These are phyloP conservation scores for Heterodera filipjevi DNA, from an alignment of 2,888 invertebrate species.

Conservation along the genomic window DNA sequence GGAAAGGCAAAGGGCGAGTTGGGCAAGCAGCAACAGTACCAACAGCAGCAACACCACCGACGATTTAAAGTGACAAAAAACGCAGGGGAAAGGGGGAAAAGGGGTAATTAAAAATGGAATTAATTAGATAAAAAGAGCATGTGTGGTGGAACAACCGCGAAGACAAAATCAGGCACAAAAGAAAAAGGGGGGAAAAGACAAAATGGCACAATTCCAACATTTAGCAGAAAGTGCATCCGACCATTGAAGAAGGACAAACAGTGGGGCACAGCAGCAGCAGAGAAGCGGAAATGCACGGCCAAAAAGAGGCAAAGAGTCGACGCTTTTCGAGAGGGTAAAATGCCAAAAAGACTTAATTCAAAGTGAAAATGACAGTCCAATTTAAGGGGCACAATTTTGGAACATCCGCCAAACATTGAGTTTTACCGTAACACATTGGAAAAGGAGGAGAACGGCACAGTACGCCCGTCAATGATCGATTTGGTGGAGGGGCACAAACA, in stretches of 20 bases:
- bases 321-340: slow-evolving; percentile 27
- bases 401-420: slow-evolving; percentile 68
- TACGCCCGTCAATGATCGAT: slow-evolving; percentile 62
- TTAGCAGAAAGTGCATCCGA: slow-evolving; percentile 5
- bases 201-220: not conserved
- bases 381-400: slow-evolving; percentile 58
- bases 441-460: slow-evolving; percentile 45
- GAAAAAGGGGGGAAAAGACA: not conserved
- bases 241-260: slow-evolving; percentile 4
- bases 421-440: slow-evolving; percentile 68
- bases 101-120: not conserved
- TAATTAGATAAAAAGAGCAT: not conserved
- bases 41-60: not conserved
- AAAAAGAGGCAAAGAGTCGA: not conserved
- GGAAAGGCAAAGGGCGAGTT: not conserved
- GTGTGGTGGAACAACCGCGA: not conserved
- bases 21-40: not conserved
- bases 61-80: not conserved
- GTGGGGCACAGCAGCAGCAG: slow-evolving; percentile 11
- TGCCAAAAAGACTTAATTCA: not conserved
- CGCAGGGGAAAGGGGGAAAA: not conserved
- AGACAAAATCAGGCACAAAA: slow-evolving; percentile 2
- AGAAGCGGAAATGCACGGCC: not conserved
- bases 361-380: not conserved
- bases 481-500: slow-evolving; percentile 51